Evolutionary conservation across 2,113 vertebrate genomes (phyloP).

Genomic region (Choloepus hoffmanni): DNA sequence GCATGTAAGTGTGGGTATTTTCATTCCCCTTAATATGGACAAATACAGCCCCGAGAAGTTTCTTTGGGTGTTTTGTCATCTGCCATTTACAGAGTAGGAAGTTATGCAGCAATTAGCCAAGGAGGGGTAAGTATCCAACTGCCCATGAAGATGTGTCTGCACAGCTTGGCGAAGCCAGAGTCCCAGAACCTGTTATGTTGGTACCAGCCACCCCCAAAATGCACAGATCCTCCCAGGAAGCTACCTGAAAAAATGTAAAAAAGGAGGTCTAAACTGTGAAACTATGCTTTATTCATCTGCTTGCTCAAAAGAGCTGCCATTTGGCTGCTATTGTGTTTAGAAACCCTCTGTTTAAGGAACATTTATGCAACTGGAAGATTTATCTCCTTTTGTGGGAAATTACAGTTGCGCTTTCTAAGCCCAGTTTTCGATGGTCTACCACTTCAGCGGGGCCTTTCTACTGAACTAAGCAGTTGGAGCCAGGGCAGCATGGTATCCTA

Average conservation of each 20-base stretch:
- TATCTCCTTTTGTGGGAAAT: background rate
- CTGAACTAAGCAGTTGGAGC: fast-evolving
- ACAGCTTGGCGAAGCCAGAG: background rate
- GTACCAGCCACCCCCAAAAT: constrained; percentile 29
- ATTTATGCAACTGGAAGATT: background rate
- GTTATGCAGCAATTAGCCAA: constrained; percentile 44
- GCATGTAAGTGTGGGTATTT: constrained; percentile 46
- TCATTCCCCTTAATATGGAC: constrained; percentile 46
- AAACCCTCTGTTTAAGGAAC: background rate
- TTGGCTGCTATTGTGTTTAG: constrained; percentile 5
- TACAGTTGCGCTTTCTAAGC: background rate
- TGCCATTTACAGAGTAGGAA: constrained; percentile 54
- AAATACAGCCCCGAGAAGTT: background rate
- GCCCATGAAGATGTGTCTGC: background rate
- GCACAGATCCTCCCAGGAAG: constrained; percentile 18
- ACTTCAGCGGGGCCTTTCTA: fast-evolving
- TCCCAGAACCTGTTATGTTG: constrained; percentile 35
- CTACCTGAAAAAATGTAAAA: background rate
- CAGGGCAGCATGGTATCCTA: too few relatives aligned
- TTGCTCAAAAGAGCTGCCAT: constrained; percentile 43
- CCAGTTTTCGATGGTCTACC: background rate
- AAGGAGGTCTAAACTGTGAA: constrained; percentile 46
- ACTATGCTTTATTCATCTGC: constrained; percentile 43
- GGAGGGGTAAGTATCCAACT: background rate
- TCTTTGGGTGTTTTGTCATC: constrained; percentile 53